Evolutionary conservation across 2,797 vertebrate species (phyloP), one percentile per base, ranked within the genome.

Genomic region (Mus caroli): DNA sequence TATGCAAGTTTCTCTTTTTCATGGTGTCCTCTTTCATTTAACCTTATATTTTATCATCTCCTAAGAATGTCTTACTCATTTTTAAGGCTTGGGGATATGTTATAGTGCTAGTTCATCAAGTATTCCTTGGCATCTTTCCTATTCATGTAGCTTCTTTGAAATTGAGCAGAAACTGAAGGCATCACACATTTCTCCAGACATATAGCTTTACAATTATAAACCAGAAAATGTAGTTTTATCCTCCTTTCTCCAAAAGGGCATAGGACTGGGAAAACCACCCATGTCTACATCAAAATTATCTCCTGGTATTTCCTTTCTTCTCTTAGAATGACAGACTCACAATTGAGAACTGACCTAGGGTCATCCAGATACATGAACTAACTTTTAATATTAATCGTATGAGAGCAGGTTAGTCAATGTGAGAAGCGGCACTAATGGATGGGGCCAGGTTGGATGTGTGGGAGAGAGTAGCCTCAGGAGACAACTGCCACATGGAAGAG

Each of bases 111-210:
- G 10, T 34, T 31, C 43, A 62, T 12, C 37, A 77, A 78, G 14
- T 62, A 83, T 71, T 60, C 2, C 4, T 87, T 46, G 67, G 3
- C 13, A 14, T 19, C 14, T 71, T 82, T 84, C 12, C 34, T 58
- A n/a, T 54, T 71, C 40, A 17, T 54, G 9, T 62, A 46, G 3
- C 22, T 54, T 15, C 43, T 86, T 28, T 6, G 17, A 76, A 7
- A 6, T n/a, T 52, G 11, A 19, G 8, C 4, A 37, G 10, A 46
- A 1, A 58, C 1, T 3, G 1, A 52, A 1, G 0, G 15, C 7
- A 40, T 3, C 2, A 22, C 11, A 19, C 2, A 54, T 1, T 84
- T 6, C 5, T 37, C 88, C 40, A 79, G 34, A 31, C 34, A 6
- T n/a, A 26, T 43, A 43, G 4, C 13, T 86, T 90, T 77, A 46